phyloP scores from a whole-genome alignment of 92 coral and sea anemone genomes.

The Bergia sp. region DNA sequence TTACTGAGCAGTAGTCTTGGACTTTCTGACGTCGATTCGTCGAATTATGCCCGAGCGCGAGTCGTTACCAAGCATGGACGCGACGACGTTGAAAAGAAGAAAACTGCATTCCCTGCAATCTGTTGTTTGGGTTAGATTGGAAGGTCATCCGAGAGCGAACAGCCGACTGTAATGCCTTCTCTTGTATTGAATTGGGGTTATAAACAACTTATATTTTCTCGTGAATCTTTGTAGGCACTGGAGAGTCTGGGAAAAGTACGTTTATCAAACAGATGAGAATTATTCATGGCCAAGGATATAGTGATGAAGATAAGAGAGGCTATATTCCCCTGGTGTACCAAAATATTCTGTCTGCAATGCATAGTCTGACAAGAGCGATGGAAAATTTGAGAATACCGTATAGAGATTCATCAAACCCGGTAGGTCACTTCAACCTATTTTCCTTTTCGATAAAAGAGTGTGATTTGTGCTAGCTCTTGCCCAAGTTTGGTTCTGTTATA shows the following conservation, averaged over 20 bases:
- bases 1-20: slow-evolving; percentile 13
- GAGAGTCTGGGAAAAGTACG: slow-evolving; percentile 99
- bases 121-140: slow-evolving; percentile 14
- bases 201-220: slow-evolving; percentile 19
- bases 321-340: slow-evolving; percentile 94
- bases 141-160: slow-evolving; percentile 20
- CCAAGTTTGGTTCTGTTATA: slow-evolving; percentile 14
- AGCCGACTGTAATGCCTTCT: slow-evolving; percentile 8
- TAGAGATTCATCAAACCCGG: slow-evolving; percentile 87
- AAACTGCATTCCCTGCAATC: not conserved
- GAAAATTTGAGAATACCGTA: slow-evolving; percentile 94
- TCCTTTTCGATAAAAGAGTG: slow-evolving; percentile 39
- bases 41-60: slow-evolving; percentile 11
- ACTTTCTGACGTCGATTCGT: slow-evolving; percentile 35
- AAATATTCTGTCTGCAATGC: slow-evolving; percentile 96
- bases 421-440: slow-evolving; percentile 50
- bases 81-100: not conserved
- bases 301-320: slow-evolving; percentile 95
- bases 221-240: slow-evolving; percentile 75
- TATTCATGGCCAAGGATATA: slow-evolving; percentile 99
- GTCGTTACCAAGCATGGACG: slow-evolving; percentile 34
- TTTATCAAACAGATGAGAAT: slow-evolving; percentile 99
- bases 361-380: slow-evolving; percentile 97
- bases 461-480: slow-evolving; percentile 2
- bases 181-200: slow-evolving; percentile 10